Evolutionary conservation across 2,888 invertebrate genomes (phyloP).

Genomic region (Tortrix viridana): DNA sequence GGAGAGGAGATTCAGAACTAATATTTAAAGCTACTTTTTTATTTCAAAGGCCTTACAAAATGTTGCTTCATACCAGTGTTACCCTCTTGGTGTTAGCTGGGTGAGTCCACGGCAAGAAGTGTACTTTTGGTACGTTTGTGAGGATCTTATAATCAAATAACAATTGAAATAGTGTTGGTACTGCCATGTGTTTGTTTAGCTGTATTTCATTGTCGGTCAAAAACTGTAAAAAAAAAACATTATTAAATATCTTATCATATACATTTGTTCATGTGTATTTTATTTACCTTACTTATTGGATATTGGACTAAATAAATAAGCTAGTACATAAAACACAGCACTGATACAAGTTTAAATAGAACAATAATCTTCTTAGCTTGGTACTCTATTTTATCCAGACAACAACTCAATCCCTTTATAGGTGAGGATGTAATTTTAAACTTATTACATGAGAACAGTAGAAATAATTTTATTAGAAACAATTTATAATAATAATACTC

Average conservation of each 20-base stretch:
- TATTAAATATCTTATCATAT: not conserved
- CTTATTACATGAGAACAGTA: too few species aligned
- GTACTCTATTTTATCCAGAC: too few species aligned
- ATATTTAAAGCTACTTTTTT: not conserved
- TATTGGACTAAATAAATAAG: too few species aligned
- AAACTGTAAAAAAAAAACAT: constrained; percentile 72
- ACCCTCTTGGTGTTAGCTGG: constrained; percentile 57
- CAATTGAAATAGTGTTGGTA: constrained; percentile 87
- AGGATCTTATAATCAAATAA: constrained; percentile 87
- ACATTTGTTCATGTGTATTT: too few species aligned
- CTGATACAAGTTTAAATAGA: too few species aligned
- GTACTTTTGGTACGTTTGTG: constrained; percentile 84
- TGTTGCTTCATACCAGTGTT: constrained; percentile 54
- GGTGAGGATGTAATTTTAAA: too few species aligned
- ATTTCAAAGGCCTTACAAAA: not conserved
- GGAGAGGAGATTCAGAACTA: not conserved
- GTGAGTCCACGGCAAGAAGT: constrained; percentile 87
- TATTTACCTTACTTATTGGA: too few species aligned
- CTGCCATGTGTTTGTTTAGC: constrained; percentile 84
- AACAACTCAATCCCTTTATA: too few species aligned
- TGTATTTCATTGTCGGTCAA: constrained; percentile 83
- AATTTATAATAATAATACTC: too few species aligned
- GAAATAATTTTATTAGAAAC: too few species aligned
- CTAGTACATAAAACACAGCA: too few species aligned
- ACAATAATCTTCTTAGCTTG: too few species aligned